phyloP scores from a whole-genome alignment of 1,140 invertebrate species.

The Tetragnatha versicolor region DNA sequence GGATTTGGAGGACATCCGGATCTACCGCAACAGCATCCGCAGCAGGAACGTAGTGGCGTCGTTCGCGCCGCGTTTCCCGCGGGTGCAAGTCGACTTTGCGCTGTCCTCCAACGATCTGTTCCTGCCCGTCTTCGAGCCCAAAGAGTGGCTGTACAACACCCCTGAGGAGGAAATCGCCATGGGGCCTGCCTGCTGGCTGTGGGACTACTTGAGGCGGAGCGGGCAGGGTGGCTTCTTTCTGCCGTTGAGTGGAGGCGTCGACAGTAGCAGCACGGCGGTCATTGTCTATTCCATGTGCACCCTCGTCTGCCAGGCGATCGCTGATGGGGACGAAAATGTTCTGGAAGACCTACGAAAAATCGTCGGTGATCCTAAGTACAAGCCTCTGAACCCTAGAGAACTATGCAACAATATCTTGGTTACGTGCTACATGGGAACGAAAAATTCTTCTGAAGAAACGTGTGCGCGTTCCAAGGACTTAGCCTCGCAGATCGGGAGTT shows the following conservation, averaged over 20 bases:
- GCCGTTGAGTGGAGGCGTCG: slow-evolving; percentile 95
- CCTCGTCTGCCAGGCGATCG: slow-evolving; percentile 81
- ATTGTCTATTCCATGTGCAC: slow-evolving; percentile 97
- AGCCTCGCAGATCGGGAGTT: slow-evolving; percentile 81
- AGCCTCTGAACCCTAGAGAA: slow-evolving; percentile 81
- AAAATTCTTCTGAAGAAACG: slow-evolving; percentile 93
- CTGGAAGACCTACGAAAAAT: slow-evolving; percentile 85
- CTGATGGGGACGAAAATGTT: slow-evolving; percentile 75
- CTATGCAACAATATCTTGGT: slow-evolving; percentile 89
- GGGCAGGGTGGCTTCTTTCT: slow-evolving; percentile 96
- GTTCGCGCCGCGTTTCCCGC: slow-evolving; percentile 73
- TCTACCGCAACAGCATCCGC: slow-evolving; percentile 77
- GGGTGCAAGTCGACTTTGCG: slow-evolving; percentile 82
- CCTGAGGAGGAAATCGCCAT: slow-evolving; percentile 85
- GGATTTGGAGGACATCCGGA: slow-evolving; percentile 88
- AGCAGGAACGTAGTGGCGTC: slow-evolving; percentile 76
- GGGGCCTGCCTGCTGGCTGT: slow-evolving; percentile 96
- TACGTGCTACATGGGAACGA: slow-evolving; percentile 96
- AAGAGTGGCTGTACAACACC: slow-evolving; percentile 58
- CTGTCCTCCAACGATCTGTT: slow-evolving; percentile 69
- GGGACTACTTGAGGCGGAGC: slow-evolving; percentile 93
- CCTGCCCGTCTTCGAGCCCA: slow-evolving; percentile 45
- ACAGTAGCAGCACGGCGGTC: slow-evolving; percentile 92
- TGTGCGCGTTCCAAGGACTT: slow-evolving; percentile 79
- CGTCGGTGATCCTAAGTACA: slow-evolving; percentile 81